Percentiles rank a stretch among this genome's conserved stretches.
Evolutionary conservation across 2,113 vertebrate species (phyloP).

Genomic region (Cyanoderma ruficeps): DNA sequence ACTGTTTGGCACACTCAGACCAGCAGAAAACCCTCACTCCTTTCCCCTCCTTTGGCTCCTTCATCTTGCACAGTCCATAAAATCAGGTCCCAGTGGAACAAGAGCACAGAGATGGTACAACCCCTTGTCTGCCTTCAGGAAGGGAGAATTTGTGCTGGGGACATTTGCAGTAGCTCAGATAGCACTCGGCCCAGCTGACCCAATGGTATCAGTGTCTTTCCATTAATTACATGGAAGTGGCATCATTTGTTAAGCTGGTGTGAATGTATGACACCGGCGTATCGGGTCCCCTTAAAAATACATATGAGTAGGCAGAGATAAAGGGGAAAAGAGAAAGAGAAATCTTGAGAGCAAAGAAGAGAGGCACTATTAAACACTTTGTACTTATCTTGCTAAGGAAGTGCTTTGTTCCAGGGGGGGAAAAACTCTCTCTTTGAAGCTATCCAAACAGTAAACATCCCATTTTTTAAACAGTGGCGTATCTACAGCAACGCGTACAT

Average conservation of each 20-base stretch:
- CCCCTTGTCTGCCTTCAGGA: background rate
- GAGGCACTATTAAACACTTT: constrained; percentile 57
- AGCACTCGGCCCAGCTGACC: background rate
- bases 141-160: background rate
- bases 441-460: constrained; percentile 47
- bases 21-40: background rate
- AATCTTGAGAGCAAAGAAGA: constrained; percentile 26
- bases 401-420: constrained; percentile 1
- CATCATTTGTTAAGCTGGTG: constrained; percentile 24
- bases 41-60: background rate
- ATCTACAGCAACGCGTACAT: constrained; percentile 32
- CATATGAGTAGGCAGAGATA: constrained; percentile 51
- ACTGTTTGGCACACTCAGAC: background rate
- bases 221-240: constrained; percentile 24
- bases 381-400: constrained; percentile 59
- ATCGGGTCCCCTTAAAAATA: constrained; percentile 40
- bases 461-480: constrained; percentile 47
- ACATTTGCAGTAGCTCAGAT: background rate
- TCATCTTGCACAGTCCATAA: background rate
- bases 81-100: background rate
- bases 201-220: background rate
- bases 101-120: background rate
- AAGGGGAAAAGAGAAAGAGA: constrained; percentile 30
- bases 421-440: constrained; percentile 8
- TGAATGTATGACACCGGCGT: background rate